A percentile compares a stretch with the other conserved stretches of the same genome.
phyloP scores from a whole-genome alignment of 2,797 vertebrate genomes.

The Tachyglossus aculeatus region DNA sequence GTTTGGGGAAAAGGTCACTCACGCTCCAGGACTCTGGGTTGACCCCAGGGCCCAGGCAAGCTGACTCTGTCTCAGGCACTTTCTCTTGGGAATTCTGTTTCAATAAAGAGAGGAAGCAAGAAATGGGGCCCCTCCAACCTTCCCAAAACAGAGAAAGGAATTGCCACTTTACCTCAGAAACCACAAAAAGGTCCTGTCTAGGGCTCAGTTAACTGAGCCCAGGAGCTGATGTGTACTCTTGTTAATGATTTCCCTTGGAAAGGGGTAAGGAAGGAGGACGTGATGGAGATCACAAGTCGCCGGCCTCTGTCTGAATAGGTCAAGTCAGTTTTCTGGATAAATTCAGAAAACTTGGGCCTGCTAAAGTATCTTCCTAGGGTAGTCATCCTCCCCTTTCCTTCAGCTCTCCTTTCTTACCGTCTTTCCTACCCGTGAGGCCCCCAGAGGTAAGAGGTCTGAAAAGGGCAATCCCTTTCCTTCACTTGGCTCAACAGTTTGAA shows the following conservation, averaged over 20 bases:
- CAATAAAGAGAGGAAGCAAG: constrained; percentile 24
- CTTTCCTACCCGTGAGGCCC: too few relatives aligned
- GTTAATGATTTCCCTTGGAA: not conserved
- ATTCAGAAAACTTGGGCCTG: too few relatives aligned
- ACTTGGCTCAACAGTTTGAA: too few relatives aligned
- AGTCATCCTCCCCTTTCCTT: too few relatives aligned
- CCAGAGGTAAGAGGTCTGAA: too few relatives aligned
- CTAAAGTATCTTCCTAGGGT: too few relatives aligned
- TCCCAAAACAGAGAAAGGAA: not conserved
- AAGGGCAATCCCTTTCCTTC: too few relatives aligned
- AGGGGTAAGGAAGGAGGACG: not conserved
- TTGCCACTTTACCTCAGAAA: constrained; percentile 19
- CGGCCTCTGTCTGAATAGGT: not conserved
- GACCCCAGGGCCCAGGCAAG: not conserved
- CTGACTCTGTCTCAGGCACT: not conserved
- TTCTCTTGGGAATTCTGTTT: constrained; percentile 43
- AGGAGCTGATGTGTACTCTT: constrained; percentile 2
- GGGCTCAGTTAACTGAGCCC: constrained; percentile 11
- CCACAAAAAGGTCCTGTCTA: constrained; percentile 10
- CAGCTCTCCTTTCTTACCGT: too few relatives aligned
- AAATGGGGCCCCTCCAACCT: not conserved
- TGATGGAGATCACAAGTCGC: not conserved
- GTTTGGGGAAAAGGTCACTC: constrained; percentile 26
- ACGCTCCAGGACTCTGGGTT: too few relatives aligned
- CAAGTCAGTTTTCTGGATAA: too few relatives aligned